Evolutionary conservation across 2,113 vertebrate genomes (phyloP).

Genomic region (Pygoscelis antarcticus): DNA sequence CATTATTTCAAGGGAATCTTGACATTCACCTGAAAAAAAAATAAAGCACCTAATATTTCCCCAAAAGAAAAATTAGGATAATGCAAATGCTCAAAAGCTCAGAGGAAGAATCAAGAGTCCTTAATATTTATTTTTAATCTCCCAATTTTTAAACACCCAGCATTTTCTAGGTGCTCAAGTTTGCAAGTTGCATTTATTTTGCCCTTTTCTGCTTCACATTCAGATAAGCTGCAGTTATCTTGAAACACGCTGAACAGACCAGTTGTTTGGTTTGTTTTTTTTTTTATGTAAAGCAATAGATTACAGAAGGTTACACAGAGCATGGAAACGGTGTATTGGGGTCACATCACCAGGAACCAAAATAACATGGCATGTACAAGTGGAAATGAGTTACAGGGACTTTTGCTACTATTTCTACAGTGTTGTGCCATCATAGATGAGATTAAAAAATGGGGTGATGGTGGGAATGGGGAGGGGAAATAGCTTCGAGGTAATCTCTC

Average conservation of each 20-base stretch:
- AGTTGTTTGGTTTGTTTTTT: accelerated
- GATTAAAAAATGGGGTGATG: not conserved
- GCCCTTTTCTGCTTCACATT: not conserved
- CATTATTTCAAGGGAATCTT: not conserved
- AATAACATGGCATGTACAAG: not conserved
- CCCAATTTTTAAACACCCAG: not conserved
- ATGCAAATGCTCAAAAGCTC: not conserved
- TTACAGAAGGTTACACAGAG: not conserved
- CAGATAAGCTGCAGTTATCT: not conserved
- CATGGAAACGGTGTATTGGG: not conserved
- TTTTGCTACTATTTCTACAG: not conserved
- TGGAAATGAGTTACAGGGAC: not conserved
- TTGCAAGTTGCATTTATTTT: not conserved
- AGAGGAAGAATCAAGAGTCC: not conserved
- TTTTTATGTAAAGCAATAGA: not conserved
- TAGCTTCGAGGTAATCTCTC: not conserved
- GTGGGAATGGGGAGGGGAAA: not conserved
- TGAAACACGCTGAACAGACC: not conserved
- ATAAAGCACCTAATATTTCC: too few relatives aligned
- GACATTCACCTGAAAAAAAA: not conserved
- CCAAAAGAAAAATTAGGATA: not conserved
- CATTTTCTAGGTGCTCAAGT: not conserved
- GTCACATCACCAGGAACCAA: not conserved
- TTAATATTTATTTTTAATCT: not conserved
- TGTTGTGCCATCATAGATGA: not conserved